Conservation (phyloP, 2,113 vertebrate genomes). For the Lepidothrix coronata region DNA sequence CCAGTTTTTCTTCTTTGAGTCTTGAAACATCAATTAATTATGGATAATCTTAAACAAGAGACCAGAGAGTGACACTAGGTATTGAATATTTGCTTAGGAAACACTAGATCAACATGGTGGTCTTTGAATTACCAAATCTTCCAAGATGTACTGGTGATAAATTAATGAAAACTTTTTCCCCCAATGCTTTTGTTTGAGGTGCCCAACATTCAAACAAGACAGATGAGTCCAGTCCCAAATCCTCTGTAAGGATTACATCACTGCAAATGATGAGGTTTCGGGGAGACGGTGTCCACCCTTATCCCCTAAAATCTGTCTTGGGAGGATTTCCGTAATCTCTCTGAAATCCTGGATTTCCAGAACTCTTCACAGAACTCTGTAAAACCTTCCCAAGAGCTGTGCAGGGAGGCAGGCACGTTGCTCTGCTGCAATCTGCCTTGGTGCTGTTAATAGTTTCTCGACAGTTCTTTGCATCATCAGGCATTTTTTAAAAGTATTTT, state of each 20-base stretch:
- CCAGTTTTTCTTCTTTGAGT: not conserved
- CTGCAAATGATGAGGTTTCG: not conserved
- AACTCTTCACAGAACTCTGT: not conserved
- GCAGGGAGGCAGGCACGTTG: not conserved
- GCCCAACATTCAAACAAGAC: not conserved
- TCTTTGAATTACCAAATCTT: not conserved
- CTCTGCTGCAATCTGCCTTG: not conserved
- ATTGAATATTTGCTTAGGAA: not conserved
- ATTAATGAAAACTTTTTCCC: not conserved
- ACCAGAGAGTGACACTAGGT: not conserved
- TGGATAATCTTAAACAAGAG: not conserved
- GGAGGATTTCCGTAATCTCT: conserved; percentile 51
- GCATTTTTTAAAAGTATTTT: not conserved
- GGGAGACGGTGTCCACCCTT: not conserved
- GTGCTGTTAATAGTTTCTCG: not conserved
- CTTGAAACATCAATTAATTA: not conserved
- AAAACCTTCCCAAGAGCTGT: not conserved
- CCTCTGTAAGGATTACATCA: conserved; percentile 6
- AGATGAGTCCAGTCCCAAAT: not conserved
- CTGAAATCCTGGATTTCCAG: conserved; percentile 49
- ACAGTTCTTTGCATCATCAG: not conserved
- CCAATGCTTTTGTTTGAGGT: not conserved
- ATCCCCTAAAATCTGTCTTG: conserved; percentile 25
- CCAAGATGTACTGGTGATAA: not conserved
- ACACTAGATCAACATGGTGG: not conserved